Evolutionary conservation across 2,113 vertebrate genomes (phyloP).

Genomic region (Microtus montanus): DNA sequence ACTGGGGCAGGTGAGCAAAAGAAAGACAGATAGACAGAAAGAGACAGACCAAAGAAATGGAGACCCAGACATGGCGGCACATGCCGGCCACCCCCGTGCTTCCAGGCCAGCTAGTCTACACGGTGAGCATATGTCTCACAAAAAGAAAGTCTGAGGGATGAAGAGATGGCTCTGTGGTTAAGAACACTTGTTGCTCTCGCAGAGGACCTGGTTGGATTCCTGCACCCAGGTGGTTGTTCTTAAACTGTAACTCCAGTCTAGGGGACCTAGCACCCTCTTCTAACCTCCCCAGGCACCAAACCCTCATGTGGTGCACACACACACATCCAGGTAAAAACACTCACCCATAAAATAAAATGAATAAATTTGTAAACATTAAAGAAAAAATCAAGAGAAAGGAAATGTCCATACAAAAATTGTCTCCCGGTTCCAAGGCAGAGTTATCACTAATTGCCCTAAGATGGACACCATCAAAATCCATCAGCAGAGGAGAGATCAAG

Average conservation of each 20-base stretch:
- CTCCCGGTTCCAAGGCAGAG: background rate
- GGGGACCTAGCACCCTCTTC: background rate
- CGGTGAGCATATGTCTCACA: background rate
- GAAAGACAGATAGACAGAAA: background rate
- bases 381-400: background rate
- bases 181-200: background rate
- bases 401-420: background rate
- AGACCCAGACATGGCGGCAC: background rate
- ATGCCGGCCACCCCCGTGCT: background rate
- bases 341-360: background rate
- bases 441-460: background rate
- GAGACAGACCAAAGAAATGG: background rate
- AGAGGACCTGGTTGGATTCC: background rate
- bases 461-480: background rate
- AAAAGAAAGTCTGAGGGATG: background rate
- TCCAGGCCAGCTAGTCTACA: background rate
- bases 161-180: background rate
- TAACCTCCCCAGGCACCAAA: background rate
- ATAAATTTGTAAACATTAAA: background rate
- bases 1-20: background rate
- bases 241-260: too few relatives aligned
- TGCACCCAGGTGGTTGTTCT: background rate
- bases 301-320: background rate
- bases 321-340: background rate
- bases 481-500: fast-evolving